Conservation (phyloP, 2,113 vertebrate genomes). For the Heteronetta atricapilla region DNA sequence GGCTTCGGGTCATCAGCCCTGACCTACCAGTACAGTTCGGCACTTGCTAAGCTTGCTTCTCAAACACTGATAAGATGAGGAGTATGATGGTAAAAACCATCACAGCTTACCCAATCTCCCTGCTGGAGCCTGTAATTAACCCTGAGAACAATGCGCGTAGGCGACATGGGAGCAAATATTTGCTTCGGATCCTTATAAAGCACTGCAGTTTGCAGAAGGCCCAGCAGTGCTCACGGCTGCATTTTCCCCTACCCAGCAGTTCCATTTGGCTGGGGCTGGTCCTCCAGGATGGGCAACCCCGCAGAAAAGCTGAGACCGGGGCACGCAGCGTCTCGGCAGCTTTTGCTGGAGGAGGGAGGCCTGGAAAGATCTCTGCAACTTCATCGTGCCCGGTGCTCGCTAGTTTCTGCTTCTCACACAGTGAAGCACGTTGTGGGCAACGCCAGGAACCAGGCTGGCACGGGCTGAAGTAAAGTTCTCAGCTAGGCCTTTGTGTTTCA, state of each 20-base stretch:
- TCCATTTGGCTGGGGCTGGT: background rate
- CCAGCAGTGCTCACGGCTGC: background rate
- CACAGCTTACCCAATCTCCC: background rate
- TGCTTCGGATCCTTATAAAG: background rate
- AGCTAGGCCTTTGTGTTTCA: background rate
- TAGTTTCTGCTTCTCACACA: background rate
- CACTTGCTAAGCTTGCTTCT: background rate
- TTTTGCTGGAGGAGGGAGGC: background rate
- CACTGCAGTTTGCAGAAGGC: background rate
- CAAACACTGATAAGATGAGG: background rate
- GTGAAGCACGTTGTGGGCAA: background rate
- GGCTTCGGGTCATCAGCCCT: background rate
- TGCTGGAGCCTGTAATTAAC: background rate
- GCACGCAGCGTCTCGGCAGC: background rate
- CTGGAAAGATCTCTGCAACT: background rate
- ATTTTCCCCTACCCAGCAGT: background rate
- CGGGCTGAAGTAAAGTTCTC: background rate
- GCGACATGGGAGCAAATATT: background rate
- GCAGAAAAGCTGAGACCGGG: background rate
- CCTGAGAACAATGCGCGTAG: background rate
- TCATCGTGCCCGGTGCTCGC: background rate
- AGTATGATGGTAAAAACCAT: background rate
- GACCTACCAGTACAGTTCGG: background rate
- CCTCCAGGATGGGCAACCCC: background rate
- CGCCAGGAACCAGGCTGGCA: background rate